Evolutionary conservation across 2,888 invertebrate genomes (phyloP), one percentile per base, ranked within the genome.

Genomic region (Drosophila helvetica): DNA sequence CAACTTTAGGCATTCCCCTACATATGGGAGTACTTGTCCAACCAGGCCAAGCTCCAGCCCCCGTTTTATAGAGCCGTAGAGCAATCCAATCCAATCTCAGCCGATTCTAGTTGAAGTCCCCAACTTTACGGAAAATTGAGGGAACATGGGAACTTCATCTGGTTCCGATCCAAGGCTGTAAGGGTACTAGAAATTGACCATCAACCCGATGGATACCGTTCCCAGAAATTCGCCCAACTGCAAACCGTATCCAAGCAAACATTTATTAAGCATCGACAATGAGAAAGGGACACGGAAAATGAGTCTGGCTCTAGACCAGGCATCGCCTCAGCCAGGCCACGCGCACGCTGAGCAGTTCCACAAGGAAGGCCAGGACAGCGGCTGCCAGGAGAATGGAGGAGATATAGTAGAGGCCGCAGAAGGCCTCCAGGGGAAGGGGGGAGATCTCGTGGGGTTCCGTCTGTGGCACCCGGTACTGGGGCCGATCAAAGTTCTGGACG

Each of bases 291-390:
- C 38, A 38, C 6, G 15, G 6, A 33, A 15, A 12, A 33, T 15
- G 15, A 33, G 33, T 15, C 5, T 12, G 45, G 27, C 7, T 7
- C 52, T 38, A 79, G 6, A 6, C 59, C 15, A 81, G 67, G 19
- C 62, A 67, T 0, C 57, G 61, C 46, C 68, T 33, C 1, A 82
- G 47, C 78, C 82, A 85, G 8, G 2, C 3, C 0, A 75, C 12
- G 0, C 66, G 55, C 7, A 48, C 19, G 10, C 87, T 83, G 3
- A 79, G 46, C 5, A 87, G 27, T 15, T 83, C 83, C 8, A 87
- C 56, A 0, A 52, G 1, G 19, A 83, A 85, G 6, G 79, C 52
- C 1, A 61, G 0, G 0, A 67, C 5, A 0, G 83, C 53, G 0
- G 50, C 42, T 0, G 18, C 0, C 0, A 87, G 19, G 60, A 81